phyloP scores from a whole-genome alignment of 1,140 invertebrate genomes.

The Scaptomyza graminum region DNA sequence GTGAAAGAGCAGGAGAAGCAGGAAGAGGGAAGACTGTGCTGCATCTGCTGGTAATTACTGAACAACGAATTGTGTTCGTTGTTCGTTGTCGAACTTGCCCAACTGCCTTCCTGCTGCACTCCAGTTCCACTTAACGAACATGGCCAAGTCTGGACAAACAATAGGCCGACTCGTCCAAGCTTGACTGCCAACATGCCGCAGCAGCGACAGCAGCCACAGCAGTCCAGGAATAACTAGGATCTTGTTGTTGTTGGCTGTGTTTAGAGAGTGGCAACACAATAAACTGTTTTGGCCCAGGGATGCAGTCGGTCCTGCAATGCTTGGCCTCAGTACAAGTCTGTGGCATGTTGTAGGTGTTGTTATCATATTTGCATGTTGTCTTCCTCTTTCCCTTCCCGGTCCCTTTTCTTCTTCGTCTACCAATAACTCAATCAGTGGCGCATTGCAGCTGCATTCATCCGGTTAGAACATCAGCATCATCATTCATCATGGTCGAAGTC shows the following conservation, averaged over 20 bases:
- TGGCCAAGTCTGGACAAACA: slow-evolving; percentile 76
- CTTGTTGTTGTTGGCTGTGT: slow-evolving; percentile 44
- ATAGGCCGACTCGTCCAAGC: slow-evolving; percentile 46
- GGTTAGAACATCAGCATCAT: slow-evolving; percentile 34
- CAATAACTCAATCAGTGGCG: slow-evolving; percentile 79
- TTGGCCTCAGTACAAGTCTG: slow-evolving; percentile 67
- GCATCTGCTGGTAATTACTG: slow-evolving; percentile 75
- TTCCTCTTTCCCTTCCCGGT: neutral
- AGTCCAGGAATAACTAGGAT: slow-evolving; percentile 54
- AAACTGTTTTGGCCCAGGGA: slow-evolving; percentile 35
- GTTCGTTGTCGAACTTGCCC: neutral
- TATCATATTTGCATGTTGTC: slow-evolving; percentile 67
- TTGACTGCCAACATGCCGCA: slow-evolving; percentile 31
- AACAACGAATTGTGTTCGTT: slow-evolving; percentile 56
- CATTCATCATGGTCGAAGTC: slow-evolving; percentile 60
- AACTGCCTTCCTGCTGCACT: slow-evolving; percentile 31
- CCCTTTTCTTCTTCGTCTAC: slow-evolving; percentile 14
- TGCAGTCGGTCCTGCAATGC: slow-evolving; percentile 34
- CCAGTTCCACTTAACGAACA: slow-evolving; percentile 69
- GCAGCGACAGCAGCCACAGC: neutral
- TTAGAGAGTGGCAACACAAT: slow-evolving; percentile 62
- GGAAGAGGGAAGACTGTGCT: slow-evolving; percentile 24
- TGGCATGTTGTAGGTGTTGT: slow-evolving; percentile 78
- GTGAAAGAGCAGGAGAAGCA: too few relatives aligned
- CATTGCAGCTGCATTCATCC: slow-evolving; percentile 63